Evolutionary conservation across 2,797 vertebrate genomes (phyloP), one percentile per base, ranked within the genome.

Genomic region (Sciurus vulgaris): DNA sequence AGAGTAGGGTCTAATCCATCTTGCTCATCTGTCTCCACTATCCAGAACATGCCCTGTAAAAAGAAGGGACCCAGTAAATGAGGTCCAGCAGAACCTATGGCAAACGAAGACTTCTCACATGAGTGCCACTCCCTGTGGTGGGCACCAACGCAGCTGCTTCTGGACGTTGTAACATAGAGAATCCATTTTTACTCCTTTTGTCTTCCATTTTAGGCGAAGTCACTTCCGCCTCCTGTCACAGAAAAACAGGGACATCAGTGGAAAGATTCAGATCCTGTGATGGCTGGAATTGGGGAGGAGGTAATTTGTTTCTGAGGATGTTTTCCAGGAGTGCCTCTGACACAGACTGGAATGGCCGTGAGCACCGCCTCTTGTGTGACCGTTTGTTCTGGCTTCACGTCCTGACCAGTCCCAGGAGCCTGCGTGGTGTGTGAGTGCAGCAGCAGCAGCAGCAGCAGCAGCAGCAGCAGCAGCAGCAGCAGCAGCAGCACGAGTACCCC

Each of bases 261-360:
- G 98, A 99, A 99, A 94, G 99, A 99, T 30, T 98, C 98, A 0
- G 99, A 99, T 96, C 99, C 99, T 12, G 99, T 99, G 63, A 99
- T 99, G 98, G 98, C 98, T 76, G 99, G 99, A 61, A 99, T 99
- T 82, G 97, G 99, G 93, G 99, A 99, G 69, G 99, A 99, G 99
- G 99, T 99, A 90, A 28, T 26, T 38, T 18, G 3, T 88, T 33
- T 15, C 41, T 79, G 11, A 10, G 17, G 95, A 65, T 69, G 81
- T 73, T 97, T 38, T 28, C 69, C 47, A 22, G 38, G 59, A 69
- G 33, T 33, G 3, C 3, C 86, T 96, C 79, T 93, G 89, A 49
- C 28, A 22, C 38, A 15, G 49, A 88, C 86, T 89, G 28, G 74
- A 49, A 41, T 51, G 82, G 61, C 33, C 78, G 13, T 18, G 18